These are phyloP conservation scores for Panagrolaimus sp. DNA, from an alignment of 1,140 invertebrate species.

Conservation along the genomic window DNA sequence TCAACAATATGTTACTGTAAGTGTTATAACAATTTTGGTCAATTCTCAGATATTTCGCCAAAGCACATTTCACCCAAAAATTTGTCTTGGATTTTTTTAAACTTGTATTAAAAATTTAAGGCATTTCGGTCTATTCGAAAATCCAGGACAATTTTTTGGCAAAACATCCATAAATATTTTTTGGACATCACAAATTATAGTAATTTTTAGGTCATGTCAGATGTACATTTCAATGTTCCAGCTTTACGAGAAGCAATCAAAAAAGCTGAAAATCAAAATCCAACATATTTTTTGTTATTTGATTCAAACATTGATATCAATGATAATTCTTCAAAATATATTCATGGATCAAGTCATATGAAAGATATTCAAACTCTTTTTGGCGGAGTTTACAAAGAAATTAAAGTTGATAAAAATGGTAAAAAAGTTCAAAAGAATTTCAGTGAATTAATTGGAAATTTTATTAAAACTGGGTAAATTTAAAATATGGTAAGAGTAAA, in stretches of 20 bases:
- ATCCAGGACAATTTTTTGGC: too few species aligned
- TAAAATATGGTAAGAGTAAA: neutral
- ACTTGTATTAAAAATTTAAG: too few species aligned
- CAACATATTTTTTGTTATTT: neutral
- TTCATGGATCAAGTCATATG: neutral
- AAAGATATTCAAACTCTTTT: neutral
- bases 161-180: too few species aligned
- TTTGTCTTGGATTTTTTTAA: too few species aligned
- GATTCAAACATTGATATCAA: neutral
- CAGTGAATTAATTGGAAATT: neutral
- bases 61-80: too few species aligned
- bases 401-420: neutral
- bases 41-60: too few species aligned
- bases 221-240: neutral
- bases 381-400: neutral
- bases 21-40: too few species aligned
- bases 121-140: too few species aligned
- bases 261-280: neutral
- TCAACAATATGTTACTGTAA: too few species aligned
- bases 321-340: neutral
- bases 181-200: too few species aligned
- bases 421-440: neutral
- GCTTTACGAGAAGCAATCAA: neutral
- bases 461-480: neutral
- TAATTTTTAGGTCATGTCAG: neutral